Evolutionary conservation across 2,888 invertebrate species (phyloP).

Genomic region (Blastobasis adustella): DNA sequence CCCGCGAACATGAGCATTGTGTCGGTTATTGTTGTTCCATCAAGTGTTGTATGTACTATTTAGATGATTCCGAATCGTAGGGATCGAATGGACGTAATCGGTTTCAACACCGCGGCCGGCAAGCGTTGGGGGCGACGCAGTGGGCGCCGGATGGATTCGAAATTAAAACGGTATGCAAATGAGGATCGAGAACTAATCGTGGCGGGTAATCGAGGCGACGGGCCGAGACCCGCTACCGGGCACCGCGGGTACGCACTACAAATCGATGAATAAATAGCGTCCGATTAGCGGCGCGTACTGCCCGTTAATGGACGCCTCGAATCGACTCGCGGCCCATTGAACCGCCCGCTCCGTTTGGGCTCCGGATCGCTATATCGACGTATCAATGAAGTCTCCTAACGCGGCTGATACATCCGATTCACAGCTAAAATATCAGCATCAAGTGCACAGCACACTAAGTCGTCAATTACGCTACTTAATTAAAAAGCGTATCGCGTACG

Average conservation of each 20-base stretch:
- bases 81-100: slow-evolving; percentile 49
- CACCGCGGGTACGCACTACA: slow-evolving; percentile 23
- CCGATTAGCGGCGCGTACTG: slow-evolving; percentile 48
- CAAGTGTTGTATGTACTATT: too few relatives aligned
- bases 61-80: slow-evolving; percentile 14
- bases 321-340: slow-evolving; percentile 49
- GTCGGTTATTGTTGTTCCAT: too few relatives aligned
- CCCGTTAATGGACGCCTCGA: slow-evolving; percentile 50
- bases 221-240: slow-evolving; percentile 56
- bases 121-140: slow-evolving; percentile 54
- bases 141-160: slow-evolving; percentile 66
- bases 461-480: too few relatives aligned
- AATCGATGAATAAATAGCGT: slow-evolving; percentile 66
- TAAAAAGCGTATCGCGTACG: too few relatives aligned
- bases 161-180: slow-evolving; percentile 72
- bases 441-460: too few relatives aligned
- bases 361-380: not conserved
- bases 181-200: slow-evolving; percentile 58
- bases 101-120: slow-evolving; percentile 62
- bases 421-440: too few relatives aligned
- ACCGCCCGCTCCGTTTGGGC: not conserved
- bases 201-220: slow-evolving; percentile 57
- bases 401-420: too few relatives aligned
- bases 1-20: slow-evolving; percentile 31
- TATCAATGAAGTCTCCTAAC: slow-evolving; percentile 10